Conservation (phyloP, 2,797 vertebrate species). For the Poeciliopsis turneri region DNA sequence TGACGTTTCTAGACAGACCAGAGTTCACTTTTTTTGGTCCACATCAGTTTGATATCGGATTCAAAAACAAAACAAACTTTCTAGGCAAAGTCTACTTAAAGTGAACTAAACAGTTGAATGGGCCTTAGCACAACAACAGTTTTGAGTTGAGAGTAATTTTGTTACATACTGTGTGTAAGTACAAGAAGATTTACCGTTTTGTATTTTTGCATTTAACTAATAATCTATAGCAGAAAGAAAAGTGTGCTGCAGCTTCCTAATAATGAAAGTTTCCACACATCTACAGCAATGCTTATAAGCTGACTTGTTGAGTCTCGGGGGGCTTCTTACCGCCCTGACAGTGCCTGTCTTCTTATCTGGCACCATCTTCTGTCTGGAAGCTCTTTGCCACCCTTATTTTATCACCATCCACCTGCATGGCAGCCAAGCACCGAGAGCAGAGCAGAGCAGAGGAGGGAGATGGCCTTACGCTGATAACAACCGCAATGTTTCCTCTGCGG, state of each 20-base stretch:
- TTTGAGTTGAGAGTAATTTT: not conserved
- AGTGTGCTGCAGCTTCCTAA: rapidly evolving
- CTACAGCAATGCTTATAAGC: not conserved
- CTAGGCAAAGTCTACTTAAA: not conserved
- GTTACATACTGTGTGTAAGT: not conserved
- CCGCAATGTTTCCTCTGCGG: constrained; percentile 45
- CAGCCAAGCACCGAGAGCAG: constrained; percentile 71
- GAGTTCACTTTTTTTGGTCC: not conserved
- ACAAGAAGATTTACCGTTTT: not conserved
- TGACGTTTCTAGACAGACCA: not conserved
- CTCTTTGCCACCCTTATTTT: constrained; percentile 78
- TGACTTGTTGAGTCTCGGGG: constrained; percentile 36
- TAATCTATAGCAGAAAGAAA: not conserved
- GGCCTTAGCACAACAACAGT: not conserved
- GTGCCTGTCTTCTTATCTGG: constrained; percentile 77
- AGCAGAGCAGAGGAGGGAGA: constrained; percentile 62
- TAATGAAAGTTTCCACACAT: not conserved
- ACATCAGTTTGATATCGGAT: not conserved
- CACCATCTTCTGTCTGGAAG: constrained; percentile 82
- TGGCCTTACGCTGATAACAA: constrained; percentile 72
- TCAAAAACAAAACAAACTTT: not conserved
- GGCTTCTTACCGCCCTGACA: constrained; percentile 71
- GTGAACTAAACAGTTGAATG: not conserved
- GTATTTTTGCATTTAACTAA: not conserved
- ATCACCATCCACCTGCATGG: constrained; percentile 81